Base-by-base conservation (phyloP, 2,888 invertebrate species). In the Amiota mariae region DNA sequence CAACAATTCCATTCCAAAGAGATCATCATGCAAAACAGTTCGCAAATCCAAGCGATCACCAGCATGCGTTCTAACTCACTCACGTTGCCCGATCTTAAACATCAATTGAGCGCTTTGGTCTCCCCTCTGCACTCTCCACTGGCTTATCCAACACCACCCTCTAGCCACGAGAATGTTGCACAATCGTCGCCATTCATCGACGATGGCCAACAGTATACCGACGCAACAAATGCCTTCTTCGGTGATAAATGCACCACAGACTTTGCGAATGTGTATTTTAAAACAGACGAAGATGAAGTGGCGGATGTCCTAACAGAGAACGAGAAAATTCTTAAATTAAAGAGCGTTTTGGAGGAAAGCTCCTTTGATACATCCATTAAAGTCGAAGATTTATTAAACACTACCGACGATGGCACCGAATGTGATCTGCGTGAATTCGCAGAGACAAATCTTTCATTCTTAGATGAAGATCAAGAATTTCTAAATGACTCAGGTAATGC, bases 101-200 rank as follows among this genome's bases (percentile, higher is more conserved):
- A 75, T 70, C 80, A 74, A 46, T 56, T 82, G 77, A 78, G 78
- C 59, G 78, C 92, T 91, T 71, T 91, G 91, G 91, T 92, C 78
- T 93, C 93, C 0, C 93, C 94, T 0, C 81, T 93, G 75, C 93
- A 93, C 78, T 93, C 93, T 47, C 94, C 94, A 0, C 92, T 96
- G 82, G 93, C 95, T 24, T 96, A 96, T 87, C 96, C 96, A 2
- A 96, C 96, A 10, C 96, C 96, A 24, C 96, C 96, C 6, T 96
- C 96, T 1, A 96, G 96, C 81, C 96, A 96, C 82, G 96, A 96
- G 90, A 95, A 95, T 24, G 87, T 89, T 46, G 86, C 90, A 1
- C 89, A 89, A 77, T 88, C 89, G n/a, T 90, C 90, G 4, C 90
- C 90, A 11, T 90, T 89, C 72, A 86, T 90, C 2, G 90, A 90